A percentile compares a stretch with the other conserved stretches of the same genome.
These are phyloP conservation scores for Hemicordylus capensis DNA, from an alignment of 2,113 vertebrate genomes.

Conservation along the genomic window DNA sequence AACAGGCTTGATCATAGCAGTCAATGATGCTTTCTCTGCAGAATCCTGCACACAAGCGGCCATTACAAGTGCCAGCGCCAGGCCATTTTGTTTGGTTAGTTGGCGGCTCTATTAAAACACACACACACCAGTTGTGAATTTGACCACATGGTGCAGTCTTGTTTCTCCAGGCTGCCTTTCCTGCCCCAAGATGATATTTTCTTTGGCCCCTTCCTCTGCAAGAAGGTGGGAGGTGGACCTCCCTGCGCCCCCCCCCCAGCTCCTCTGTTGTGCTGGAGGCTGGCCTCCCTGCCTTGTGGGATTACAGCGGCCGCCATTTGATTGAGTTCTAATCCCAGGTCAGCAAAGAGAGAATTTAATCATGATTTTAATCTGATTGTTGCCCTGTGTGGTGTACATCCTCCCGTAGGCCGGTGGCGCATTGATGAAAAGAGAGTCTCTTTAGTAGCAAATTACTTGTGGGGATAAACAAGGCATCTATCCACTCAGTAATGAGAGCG, in stretches of 20 bases:
- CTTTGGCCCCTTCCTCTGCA: not conserved
- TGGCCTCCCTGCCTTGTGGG: not conserved
- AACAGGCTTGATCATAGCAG: too few relatives aligned
- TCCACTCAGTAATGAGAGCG: not conserved
- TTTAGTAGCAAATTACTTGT: not conserved
- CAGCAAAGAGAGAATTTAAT: not conserved
- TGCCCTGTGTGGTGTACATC: not conserved
- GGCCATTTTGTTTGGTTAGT: not conserved
- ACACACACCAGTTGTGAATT: not conserved
- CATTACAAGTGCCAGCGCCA: not conserved
- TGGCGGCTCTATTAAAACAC: too few relatives aligned
- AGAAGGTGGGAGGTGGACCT: not conserved
- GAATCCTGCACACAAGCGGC: not conserved
- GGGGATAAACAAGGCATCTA: not conserved
- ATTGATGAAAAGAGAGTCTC: not conserved
- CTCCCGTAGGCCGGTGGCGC: not conserved
- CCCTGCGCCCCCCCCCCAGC: not conserved
- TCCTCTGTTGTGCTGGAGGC: too few relatives aligned
- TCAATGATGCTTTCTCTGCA: too few relatives aligned
- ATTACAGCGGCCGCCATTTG: not conserved
- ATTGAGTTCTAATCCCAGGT: conserved; percentile 2
- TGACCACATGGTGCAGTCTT: too few relatives aligned
- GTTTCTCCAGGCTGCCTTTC: not conserved
- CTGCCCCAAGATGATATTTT: too few relatives aligned
- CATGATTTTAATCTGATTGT: not conserved